Evolutionary conservation across 23 tunicate species (phyloP), one percentile per base, ranked within the genome.

Genomic region (Phallusia fumigata): DNA sequence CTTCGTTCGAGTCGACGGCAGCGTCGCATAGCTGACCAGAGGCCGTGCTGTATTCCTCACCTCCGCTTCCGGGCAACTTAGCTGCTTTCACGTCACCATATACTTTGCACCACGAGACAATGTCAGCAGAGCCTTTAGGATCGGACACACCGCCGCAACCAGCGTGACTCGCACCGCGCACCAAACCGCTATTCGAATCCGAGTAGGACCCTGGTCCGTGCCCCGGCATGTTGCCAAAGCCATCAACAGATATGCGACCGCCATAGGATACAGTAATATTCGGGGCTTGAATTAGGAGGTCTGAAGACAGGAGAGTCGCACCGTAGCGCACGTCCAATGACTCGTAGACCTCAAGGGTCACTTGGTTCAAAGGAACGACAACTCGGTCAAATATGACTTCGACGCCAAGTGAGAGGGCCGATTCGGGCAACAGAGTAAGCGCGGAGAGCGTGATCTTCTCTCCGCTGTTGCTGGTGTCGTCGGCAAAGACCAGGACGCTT

Each of bases 141-240:
- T 36, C 30, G 30, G 34, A 30, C 19, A 24, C 74, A 32, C 83
- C 83, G 18, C 83, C 83, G 31, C 83, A 80, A 6, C 83, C 83
- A 80, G 65, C 83, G 51, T 80, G 83, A 75, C 74, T 53, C 3
- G 32, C 83, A 53, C 83, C 83, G 32, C 73, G 50, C 24, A 77
- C 19, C 6, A 36, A 40, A 21, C 35, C 74, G n/a, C 15, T 31
- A 8, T 53, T 80, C 26, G 35, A 33, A 21, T 24, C 69, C 0
- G 74, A 13, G 32, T 32, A 53, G 52, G 74, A 52, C 12, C 83
- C 83, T 36, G 19, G 26, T 30, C 83, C 83, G 0, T 80, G 40
- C 10, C 83, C 83, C 11, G 83, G 65, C 33, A 32, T 21, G 52
- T 53, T 52, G 15, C 83, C 83, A 31, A 31, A 80, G 32, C 83